Evolutionary conservation across 2,113 vertebrate genomes (phyloP), one percentile per base, ranked within the genome.

Genomic region (Pedionomus torquatus): DNA sequence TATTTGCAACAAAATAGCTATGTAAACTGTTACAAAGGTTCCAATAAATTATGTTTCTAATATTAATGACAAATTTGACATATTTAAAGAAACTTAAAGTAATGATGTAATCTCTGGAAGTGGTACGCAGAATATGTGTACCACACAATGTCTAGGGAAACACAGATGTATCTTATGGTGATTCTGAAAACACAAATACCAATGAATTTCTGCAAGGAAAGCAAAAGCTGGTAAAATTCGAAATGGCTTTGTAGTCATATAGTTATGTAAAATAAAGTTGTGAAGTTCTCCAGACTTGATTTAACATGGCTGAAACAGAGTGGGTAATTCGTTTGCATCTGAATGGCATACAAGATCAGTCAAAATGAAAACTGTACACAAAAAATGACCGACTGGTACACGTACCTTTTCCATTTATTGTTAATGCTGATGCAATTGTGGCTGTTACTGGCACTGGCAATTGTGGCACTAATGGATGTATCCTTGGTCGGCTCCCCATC

Each of bases 401-500:
- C 98, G 37, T 98, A 99, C 99, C 99, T 98, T 99, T 99, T 39
- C 98, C 98, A 31, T 98, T 99, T 41, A 99, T 97, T 3, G 98
- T 97, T 83, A 98, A 97, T 83, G 98, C 95, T 16, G 98, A 98
- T 89, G 98, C 98, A 94, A 98, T 98, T 16, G 98, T 98, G 28
- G 99, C 98, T 11, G 98, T 98, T 96, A 99, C 97, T 26, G 99
- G 99, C 69, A 98, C 96, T 25, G 98, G 97, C 20, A 98, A 98
- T 14, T 98, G 98, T 87, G 98, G 97, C 90, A 97, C 98, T 54
- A 98, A 95, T 15, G 98, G 96, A 63, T 99, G 99, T 83, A 98
- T 98, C 90, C 99, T 98, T 87, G 99, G 99, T 46, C 99, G 95
- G 80, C 99, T 99, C 66, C 99, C 99, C 99, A 99, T 99, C 70